These are phyloP conservation scores for Epizoanthus fatuus DNA, from an alignment of 92 coral and sea anemone genomes.

Conservation along the genomic window DNA sequence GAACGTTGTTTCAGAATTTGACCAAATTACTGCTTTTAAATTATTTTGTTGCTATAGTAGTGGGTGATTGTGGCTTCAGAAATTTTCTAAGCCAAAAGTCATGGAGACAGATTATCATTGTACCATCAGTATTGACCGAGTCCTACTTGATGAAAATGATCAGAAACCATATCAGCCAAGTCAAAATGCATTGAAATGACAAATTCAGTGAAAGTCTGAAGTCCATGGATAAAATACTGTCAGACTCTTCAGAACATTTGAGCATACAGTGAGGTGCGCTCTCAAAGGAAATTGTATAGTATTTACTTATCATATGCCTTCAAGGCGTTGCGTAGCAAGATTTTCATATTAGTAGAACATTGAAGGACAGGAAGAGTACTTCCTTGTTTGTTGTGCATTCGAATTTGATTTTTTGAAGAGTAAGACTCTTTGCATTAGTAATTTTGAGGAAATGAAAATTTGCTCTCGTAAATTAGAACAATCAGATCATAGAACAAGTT, in stretches of 20 bases:
- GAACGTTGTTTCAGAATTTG: too few relatives aligned
- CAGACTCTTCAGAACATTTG: conserved; percentile 17
- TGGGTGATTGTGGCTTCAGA: too few relatives aligned
- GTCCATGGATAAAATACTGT: not conserved
- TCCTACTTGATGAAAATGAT: not conserved
- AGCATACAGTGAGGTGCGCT: conserved; percentile 8
- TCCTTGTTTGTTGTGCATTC: not conserved
- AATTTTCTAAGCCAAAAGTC: not conserved
- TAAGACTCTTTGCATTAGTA: conserved; percentile 17
- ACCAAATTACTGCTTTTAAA: too few relatives aligned
- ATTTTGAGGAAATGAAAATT: not conserved
- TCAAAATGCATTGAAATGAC: not conserved
- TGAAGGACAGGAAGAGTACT: not conserved
- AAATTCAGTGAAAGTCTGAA: not conserved
- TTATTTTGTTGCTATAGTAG: too few relatives aligned
- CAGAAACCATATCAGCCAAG: not conserved
- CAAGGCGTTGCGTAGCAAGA: conserved; percentile 18
- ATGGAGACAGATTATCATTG: not conserved
- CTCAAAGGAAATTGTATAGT: conserved; percentile 24
- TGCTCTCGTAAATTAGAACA: not conserved
- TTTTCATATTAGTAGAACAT: conserved; percentile 22
- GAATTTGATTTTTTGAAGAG: conserved; percentile 23
- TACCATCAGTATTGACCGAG: not conserved
- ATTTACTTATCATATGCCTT: conserved; percentile 2
- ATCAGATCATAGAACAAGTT: not conserved